Conservation (phyloP, 2,888 invertebrate species). For the Coelinius sp. region DNA sequence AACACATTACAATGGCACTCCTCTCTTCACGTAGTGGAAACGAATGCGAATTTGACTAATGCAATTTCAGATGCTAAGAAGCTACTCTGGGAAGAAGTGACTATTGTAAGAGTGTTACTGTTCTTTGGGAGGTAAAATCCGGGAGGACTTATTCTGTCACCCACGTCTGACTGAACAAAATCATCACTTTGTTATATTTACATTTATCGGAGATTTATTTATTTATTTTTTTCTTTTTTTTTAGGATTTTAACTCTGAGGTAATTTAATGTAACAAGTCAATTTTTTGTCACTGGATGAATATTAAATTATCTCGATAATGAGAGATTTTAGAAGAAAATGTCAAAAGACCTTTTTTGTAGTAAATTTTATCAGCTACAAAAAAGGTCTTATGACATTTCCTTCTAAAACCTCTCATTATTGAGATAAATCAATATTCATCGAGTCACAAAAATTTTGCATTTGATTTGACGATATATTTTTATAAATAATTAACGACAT, state of each 20-base stretch:
- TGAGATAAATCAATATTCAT: no score
- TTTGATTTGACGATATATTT: no score
- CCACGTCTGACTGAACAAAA: constrained; percentile 17
- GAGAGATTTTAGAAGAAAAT: no score
- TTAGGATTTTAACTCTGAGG: background rate
- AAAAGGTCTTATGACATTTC: no score
- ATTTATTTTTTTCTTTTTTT: background rate
- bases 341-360: no score
- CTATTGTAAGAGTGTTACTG: constrained; percentile 51
- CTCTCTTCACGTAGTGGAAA: constrained; percentile 39
- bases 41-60: constrained; percentile 65
- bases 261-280: no score
- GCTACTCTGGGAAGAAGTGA: constrained; percentile 53
- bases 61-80: constrained; percentile 66
- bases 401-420: no score
- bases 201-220: background rate
- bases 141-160: constrained; percentile 45
- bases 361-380: no score
- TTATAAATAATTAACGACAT: no score
- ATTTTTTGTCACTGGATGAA: no score
- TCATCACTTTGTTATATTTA: constrained; percentile 6
- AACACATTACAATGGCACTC: constrained; percentile 39
- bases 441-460: no score
- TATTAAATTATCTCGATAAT: no score
- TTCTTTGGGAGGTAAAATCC: constrained; percentile 50